phyloP scores from a whole-genome alignment of 1,140 invertebrate genomes.

The Teleopsis dalmanni region DNA sequence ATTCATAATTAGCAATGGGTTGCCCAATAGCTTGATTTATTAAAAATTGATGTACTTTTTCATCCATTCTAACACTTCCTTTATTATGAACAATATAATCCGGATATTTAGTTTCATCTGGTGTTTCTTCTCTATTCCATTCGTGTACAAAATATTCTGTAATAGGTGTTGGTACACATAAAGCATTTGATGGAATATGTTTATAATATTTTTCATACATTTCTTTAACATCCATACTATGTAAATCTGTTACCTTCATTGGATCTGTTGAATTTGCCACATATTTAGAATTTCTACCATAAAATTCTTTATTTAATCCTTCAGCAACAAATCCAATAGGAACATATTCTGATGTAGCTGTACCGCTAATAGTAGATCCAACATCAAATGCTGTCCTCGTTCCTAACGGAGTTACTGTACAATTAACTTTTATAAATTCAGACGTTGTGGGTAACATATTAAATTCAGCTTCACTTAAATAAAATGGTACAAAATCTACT shows the following conservation, averaged over 20 bases:
- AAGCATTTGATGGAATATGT: slow-evolving; percentile 8
- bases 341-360: slow-evolving; percentile 14
- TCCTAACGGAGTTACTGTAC: slow-evolving; percentile 12
- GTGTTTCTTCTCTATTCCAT: slow-evolving; percentile 10
- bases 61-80: slow-evolving; percentile 9
- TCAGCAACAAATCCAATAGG: slow-evolving; percentile 5
- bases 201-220: slow-evolving; percentile 10
- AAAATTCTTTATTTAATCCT: slow-evolving; percentile 8
- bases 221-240: neutral
- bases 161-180: slow-evolving; percentile 3
- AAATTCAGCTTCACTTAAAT: slow-evolving; percentile 12
- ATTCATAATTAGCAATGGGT: slow-evolving; percentile 10
- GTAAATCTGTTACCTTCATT: neutral
- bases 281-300: slow-evolving; percentile 6
- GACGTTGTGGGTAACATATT: slow-evolving; percentile 3
- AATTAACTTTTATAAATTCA: slow-evolving; percentile 7
- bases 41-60: slow-evolving; percentile 9
- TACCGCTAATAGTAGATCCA: slow-evolving; percentile 6
- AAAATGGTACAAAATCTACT: slow-evolving; percentile 15
- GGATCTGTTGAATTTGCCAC: neutral
- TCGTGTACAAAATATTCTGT: slow-evolving; percentile 10
- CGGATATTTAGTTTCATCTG: slow-evolving; percentile 3
- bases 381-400: slow-evolving; percentile 14
- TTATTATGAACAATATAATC: slow-evolving; percentile 8
- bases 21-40: slow-evolving; percentile 10